phyloP scores from a whole-genome alignment of 2,113 vertebrate species.

The Pycnonotus jocosus region DNA sequence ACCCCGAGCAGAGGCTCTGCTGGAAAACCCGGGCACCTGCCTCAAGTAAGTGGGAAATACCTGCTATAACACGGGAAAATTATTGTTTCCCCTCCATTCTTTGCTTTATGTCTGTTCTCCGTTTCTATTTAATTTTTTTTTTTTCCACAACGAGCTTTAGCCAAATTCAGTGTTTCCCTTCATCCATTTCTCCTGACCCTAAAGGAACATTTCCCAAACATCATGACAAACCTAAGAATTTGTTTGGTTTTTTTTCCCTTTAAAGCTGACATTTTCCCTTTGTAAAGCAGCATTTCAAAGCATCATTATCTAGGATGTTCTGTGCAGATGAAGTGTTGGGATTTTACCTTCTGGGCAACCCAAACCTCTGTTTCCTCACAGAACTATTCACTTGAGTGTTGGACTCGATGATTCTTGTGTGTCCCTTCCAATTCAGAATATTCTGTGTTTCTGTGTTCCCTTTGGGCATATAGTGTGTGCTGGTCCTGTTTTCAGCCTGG shows the following conservation, averaged over 20 bases:
- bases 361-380: background rate
- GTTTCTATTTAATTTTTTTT: fast-evolving
- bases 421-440: background rate
- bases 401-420: no score
- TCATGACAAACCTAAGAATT: background rate
- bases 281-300: background rate
- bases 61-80: fast-evolving
- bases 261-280: background rate
- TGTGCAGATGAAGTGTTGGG: background rate
- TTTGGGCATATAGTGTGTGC: fast-evolving
- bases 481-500: background rate
- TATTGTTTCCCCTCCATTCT: fast-evolving
- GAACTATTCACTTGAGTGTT: background rate
- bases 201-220: background rate
- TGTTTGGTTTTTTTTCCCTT: background rate
- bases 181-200: background rate
- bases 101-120: background rate
- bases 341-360: background rate
- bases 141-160: fast-evolving
- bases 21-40: background rate
- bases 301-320: background rate
- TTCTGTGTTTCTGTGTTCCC: background rate
- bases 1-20: fast-evolving
- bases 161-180: background rate
- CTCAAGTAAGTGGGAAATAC: background rate